phyloP scores from a whole-genome alignment of 2,113 vertebrate genomes.

The Puffinus mauretanicus region DNA sequence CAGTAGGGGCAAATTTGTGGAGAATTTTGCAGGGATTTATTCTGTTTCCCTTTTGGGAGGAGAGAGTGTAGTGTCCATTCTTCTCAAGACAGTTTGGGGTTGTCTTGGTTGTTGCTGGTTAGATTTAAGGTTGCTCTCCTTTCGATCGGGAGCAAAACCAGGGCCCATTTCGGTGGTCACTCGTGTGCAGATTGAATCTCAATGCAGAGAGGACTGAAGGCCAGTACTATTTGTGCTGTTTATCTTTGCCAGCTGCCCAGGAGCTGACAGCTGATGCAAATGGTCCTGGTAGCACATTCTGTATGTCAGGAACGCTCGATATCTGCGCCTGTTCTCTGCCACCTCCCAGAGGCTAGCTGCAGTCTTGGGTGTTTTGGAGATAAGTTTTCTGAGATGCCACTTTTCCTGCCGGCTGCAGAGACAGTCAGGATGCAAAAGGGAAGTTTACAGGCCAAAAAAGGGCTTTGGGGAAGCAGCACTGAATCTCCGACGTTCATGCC shows the following conservation, averaged over 20 bases:
- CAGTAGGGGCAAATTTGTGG: not conserved
- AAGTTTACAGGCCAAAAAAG: not conserved
- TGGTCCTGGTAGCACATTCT: not conserved
- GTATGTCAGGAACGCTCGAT: not conserved
- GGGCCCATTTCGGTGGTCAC: not conserved
- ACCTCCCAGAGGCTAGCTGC: not conserved
- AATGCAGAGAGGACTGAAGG: not conserved
- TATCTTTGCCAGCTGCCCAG: not conserved
- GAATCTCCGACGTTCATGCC: not conserved
- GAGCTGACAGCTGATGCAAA: not conserved
- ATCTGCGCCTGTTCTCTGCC: not conserved
- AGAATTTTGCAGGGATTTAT: not conserved
- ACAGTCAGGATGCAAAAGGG: not conserved
- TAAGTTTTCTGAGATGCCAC: not conserved
- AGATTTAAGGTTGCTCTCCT: not conserved
- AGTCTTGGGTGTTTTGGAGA: not conserved
- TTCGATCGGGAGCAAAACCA: not conserved
- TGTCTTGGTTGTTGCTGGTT: not conserved
- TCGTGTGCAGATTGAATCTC: fast-evolving
- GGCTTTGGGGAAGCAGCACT: not conserved
- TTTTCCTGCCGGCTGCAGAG: not conserved
- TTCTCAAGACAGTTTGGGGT: not conserved
- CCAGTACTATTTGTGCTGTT: not conserved
- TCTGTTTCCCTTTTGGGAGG: not conserved
- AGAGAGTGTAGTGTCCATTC: not conserved